Conservation (phyloP, 2,797 vertebrate genomes). For the Spheniscus humboldti region DNA sequence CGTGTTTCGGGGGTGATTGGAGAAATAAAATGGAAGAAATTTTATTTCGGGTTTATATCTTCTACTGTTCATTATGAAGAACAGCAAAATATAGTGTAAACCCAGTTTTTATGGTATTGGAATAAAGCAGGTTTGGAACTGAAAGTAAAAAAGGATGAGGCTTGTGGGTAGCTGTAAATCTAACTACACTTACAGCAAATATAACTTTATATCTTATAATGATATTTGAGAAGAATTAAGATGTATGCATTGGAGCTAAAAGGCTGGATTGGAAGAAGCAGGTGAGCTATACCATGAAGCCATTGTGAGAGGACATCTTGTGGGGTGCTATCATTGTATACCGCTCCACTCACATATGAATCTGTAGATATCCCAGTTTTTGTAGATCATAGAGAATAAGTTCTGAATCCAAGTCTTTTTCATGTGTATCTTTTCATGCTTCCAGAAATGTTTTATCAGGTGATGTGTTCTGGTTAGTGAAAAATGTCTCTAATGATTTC, state of each 20-base stretch:
- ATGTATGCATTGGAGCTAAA: neutral
- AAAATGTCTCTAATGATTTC: neutral
- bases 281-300: neutral
- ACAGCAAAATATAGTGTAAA: neutral
- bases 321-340: neutral
- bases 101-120: neutral
- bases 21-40: neutral
- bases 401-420: neutral
- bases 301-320: neutral
- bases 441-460: neutral
- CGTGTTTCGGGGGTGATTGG: neutral
- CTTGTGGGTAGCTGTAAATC: neutral
- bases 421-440: neutral
- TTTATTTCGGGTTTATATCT: neutral
- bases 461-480: neutral
- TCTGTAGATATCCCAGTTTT: neutral
- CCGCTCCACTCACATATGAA: neutral
- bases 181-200: neutral
- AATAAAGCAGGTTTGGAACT: neutral
- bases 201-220: neutral
- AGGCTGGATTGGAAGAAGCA: neutral
- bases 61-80: neutral
- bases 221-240: neutral
- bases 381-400: neutral
- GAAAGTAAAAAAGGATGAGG: neutral